Evolutionary conservation across 2,113 vertebrate species (phyloP), one percentile per base, ranked within the genome.

Genomic region (Chloroceryle aenea): DNA sequence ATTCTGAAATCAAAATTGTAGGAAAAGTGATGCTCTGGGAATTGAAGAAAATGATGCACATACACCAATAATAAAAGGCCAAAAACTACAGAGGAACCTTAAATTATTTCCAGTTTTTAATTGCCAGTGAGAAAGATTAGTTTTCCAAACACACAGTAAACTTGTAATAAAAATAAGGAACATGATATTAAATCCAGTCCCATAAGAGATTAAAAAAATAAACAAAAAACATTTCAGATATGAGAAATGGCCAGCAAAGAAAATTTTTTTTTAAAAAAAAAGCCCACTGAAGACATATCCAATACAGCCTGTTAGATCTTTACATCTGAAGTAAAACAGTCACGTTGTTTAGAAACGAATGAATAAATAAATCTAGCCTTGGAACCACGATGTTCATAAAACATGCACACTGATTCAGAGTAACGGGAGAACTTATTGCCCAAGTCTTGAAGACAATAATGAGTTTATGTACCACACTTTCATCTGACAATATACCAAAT

Each of bases 1-100:
- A 68, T 98, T 99, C 99, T 99, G 94, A 67, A 95, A 97, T 55
- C 7, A 56, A 80, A 85, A 83, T 4, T 10, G 93, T 4, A 67
- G 27, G 52, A 84, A 61, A 95, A 75, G 11, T 15, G 18, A 62
- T 34, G 62, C 42, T 48, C 4, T 58, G 43, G 53, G 15, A 96
- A 74, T 26, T 13, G 4, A 71, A 7, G 30, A 29, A 59, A 82
- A 80, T 25, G 3, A 47, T 1, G 4, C 36, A 59, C 6, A 48
- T 2, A 34, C 1, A 7, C 1, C 14, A 13, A 25, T 8, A 89
- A 72, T 2, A 56, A 67, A 66, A 38, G 43, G 17, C 8, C 9
- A 68, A 48, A n/a, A 74, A 40, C 50, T 62, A 52, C 9, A 81
- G 26, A 59, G 12, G 12, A 86, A 64, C 0, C 0, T 13, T 17